These are phyloP conservation scores for Meriones psammophilus DNA, from an alignment of 2,797 vertebrate genomes.

Conservation along the genomic window DNA sequence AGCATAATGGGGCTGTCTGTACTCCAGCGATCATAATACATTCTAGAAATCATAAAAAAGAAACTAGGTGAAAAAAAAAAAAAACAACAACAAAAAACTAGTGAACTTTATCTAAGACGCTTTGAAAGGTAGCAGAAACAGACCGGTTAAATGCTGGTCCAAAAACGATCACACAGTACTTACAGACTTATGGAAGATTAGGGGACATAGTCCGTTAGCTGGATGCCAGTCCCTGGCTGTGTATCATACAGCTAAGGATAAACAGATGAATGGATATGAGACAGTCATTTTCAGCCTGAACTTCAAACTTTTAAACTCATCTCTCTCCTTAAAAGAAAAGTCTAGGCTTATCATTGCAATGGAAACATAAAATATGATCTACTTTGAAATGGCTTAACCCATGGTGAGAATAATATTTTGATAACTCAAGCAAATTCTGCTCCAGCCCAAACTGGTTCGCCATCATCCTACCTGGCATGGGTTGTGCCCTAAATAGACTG, in stretches of 20 bases:
- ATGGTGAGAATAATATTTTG: conserved; percentile 61
- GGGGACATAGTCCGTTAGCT: neutral
- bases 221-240: neutral
- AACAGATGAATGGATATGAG: conserved; percentile 52
- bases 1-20: neutral
- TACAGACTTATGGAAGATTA: neutral
- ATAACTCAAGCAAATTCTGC: conserved; percentile 55
- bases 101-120: neutral
- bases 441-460: conserved; percentile 61
- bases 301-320: neutral
- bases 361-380: conserved; percentile 49
- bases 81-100: neutral
- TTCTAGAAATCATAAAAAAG: neutral
- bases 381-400: conserved; percentile 63
- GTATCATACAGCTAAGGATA: conserved; percentile 1
- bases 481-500: conserved; percentile 80
- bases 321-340: neutral
- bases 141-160: conserved; percentile 9
- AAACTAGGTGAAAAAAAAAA: conserved; percentile 5
- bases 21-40: neutral
- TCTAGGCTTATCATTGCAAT: conserved; percentile 24
- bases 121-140: neutral
- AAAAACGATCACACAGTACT: neutral
- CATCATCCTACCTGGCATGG: conserved; percentile 80
- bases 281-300: neutral